These are phyloP conservation scores for Eclectus roratus DNA, from an alignment of 2,113 vertebrate species.

Conservation along the genomic window DNA sequence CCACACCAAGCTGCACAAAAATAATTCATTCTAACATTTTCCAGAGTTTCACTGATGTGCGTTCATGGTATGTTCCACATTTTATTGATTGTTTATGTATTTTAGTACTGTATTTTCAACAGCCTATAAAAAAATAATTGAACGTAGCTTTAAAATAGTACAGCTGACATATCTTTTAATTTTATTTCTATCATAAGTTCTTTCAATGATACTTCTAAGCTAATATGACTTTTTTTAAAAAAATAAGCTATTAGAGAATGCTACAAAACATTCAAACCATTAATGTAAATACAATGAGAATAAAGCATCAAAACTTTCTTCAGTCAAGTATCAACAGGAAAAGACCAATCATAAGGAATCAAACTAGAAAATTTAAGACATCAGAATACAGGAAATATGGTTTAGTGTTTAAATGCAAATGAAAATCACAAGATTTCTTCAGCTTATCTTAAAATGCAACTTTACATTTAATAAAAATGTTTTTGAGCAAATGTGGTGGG, in stretches of 20 bases:
- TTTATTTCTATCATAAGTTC: background rate
- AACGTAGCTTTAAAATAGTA: conserved; percentile 50
- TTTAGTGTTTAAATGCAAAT: background rate
- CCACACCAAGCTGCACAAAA: conserved; percentile 61
- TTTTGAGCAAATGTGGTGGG: background rate
- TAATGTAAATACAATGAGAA: background rate
- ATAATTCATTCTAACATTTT: conserved; percentile 67
- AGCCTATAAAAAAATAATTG: conserved; percentile 17
- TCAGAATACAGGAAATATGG: background rate
- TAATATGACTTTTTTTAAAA: background rate
- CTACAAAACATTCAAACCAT: background rate
- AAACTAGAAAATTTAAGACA: background rate
- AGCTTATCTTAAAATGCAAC: background rate
- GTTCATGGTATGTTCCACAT: conserved; percentile 43
- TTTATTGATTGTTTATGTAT: conserved; percentile 69
- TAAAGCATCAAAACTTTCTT: background rate
- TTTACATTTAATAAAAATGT: background rate
- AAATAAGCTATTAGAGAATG: background rate
- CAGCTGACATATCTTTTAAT: conserved; percentile 34
- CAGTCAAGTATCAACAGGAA: background rate
- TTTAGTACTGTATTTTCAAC: conserved; percentile 54
- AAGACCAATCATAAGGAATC: background rate
- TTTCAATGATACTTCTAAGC: background rate
- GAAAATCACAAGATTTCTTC: background rate
- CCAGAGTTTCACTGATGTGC: conserved; percentile 56